phyloP scores from a whole-genome alignment of 2,113 vertebrate genomes.

The Mola mola region DNA sequence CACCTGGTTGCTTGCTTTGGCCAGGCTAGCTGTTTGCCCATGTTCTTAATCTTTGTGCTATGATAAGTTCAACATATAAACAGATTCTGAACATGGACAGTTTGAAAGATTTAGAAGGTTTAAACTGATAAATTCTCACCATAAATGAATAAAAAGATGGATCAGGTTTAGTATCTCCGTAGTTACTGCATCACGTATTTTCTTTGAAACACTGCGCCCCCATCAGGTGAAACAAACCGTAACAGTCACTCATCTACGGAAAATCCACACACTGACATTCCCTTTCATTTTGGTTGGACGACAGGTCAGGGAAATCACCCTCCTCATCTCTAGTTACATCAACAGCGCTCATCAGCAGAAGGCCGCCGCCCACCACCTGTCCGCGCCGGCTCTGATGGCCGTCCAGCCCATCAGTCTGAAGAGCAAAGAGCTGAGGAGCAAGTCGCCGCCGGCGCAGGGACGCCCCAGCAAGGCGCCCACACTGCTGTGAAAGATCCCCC shows the following conservation, averaged over 20 bases:
- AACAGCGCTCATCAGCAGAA: conserved; percentile 93
- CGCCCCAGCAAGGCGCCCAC: conserved; percentile 93
- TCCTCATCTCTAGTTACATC: conserved; percentile 93
- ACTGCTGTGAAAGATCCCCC: conserved; percentile 82
- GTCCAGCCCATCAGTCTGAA: conserved; percentile 80
- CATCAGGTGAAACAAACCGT: neutral
- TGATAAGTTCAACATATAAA: too few species aligned
- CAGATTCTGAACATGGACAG: too few species aligned
- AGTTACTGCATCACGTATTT: too few species aligned
- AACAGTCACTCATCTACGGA: too few species aligned
- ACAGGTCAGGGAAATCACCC: conserved; percentile 94
- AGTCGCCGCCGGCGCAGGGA: conserved; percentile 79
- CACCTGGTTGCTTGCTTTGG: too few species aligned
- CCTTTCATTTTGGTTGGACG: conserved; percentile 51
- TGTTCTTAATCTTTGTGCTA: too few species aligned
- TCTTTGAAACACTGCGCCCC: too few species aligned
- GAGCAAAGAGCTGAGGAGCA: conserved; percentile 84
- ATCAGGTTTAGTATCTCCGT: too few species aligned
- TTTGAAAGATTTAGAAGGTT: too few species aligned
- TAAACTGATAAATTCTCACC: too few species aligned
- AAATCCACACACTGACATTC: neutral
- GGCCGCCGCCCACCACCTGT: conserved; percentile 89
- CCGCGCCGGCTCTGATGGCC: conserved; percentile 88
- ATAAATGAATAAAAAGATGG: too few species aligned
- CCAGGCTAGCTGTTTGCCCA: too few species aligned